phyloP scores from a whole-genome alignment of 2,888 invertebrate genomes.

The Crocallis elinguaria region DNA sequence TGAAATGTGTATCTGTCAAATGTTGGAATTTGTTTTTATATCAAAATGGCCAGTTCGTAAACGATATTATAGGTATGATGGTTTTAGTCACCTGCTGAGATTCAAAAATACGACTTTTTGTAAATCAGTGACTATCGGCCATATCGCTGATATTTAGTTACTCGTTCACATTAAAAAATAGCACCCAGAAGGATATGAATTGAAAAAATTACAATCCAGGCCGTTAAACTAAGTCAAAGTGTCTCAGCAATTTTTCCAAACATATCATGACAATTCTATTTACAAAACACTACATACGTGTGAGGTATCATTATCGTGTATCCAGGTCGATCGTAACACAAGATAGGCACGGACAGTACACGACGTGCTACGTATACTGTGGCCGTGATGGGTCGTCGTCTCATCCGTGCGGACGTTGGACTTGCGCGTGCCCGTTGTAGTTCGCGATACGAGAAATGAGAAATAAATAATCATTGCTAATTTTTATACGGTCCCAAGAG shows the following conservation, averaged over 20 bases:
- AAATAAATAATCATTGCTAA: neutral
- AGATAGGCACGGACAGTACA: conserved; percentile 67
- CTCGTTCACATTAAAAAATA: no score
- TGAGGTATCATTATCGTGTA: conserved; percentile 50
- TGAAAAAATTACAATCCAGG: neutral
- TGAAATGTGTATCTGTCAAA: no score
- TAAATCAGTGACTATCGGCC: no score
- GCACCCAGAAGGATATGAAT: no score
- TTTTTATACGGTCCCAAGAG: no score
- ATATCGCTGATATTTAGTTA: no score
- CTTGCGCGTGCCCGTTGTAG: conserved; percentile 40
- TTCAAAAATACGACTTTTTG: no score
- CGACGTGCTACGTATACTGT: conserved; percentile 7
- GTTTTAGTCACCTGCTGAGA: no score
- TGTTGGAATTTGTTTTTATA: no score
- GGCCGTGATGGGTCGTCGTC: conserved; percentile 48
- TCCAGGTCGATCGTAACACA: conserved; percentile 77
- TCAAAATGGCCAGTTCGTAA: no score
- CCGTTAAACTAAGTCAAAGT: neutral
- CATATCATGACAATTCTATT: conserved; percentile 16
- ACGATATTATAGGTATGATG: no score
- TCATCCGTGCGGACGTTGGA: conserved; percentile 57
- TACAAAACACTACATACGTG: conserved; percentile 5
- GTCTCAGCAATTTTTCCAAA: neutral
- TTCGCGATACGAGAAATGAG: conserved; percentile 35